These are phyloP conservation scores for Lepidocyrtoides sp. DNA, from an alignment of 2,888 invertebrate genomes.

Conservation along the genomic window DNA sequence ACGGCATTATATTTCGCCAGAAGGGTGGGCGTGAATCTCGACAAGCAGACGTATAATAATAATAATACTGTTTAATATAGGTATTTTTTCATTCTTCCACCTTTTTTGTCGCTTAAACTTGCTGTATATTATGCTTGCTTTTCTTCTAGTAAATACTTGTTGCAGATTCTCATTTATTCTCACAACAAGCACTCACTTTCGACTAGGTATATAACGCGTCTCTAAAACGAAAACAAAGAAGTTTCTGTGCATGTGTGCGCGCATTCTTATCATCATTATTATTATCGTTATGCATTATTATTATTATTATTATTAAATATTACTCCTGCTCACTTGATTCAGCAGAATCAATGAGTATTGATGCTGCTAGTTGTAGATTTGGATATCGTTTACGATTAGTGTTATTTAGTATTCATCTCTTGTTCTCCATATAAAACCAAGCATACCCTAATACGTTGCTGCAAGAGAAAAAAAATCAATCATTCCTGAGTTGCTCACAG, in stretches of 20 bases:
- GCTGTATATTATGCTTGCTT: too few relatives aligned
- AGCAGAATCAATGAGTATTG: constrained; percentile 28
- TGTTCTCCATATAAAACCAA: constrained; percentile 3
- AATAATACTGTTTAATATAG: neutral
- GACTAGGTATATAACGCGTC: neutral
- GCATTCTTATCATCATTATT: constrained; percentile 15
- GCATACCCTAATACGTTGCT: neutral
- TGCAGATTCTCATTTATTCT: constrained; percentile 30
- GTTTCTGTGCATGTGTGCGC: neutral
- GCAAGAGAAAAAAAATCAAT: constrained; percentile 11
- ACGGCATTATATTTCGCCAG: constrained; percentile 69
- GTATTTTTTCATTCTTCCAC: constrained; percentile 21
- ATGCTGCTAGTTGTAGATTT: neutral
- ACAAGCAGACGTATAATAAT: constrained; percentile 65
- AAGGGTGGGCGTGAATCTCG: constrained; percentile 76
- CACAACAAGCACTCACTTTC: neutral
- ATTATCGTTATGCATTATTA: neutral
- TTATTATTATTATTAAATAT: neutral
- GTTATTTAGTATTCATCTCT: constrained; percentile 49
- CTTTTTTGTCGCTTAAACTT: constrained; percentile 10
- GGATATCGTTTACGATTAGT: constrained; percentile 14
- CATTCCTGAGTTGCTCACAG: constrained; percentile 1
- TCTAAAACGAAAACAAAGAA: neutral
- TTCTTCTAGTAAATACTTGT: too few relatives aligned
- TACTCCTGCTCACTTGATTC: neutral